Base-by-base conservation (phyloP, 2,888 invertebrate species). In the Agonum fuliginosum region DNA sequence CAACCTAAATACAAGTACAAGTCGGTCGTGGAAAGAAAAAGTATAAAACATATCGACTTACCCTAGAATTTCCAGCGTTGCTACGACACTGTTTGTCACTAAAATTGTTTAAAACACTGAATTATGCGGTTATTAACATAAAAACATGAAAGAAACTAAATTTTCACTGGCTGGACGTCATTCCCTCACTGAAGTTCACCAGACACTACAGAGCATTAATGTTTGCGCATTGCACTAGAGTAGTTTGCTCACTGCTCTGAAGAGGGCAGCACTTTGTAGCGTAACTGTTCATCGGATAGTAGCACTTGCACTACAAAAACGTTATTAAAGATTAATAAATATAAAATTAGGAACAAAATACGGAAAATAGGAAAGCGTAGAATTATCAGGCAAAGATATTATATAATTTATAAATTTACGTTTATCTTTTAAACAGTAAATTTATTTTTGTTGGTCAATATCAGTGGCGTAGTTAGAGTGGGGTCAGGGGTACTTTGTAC, bases 1-100 rank as follows among this genome's bases (percentile, higher is more conserved):
- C 78, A 78, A 78, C 79, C 79, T 79, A 80, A 79, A 80, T 70
- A 65, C 78, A 79, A 78, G 24, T 51, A 76, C 34, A 65, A 8
- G n/a, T 6, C 24, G 22, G 12, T 17, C 6, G 41, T 37, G 24
- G 17, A 34, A 51, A 37, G 8, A 34, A 75, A 75, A 12, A 37
- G 24, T 27, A 17, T 27, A 24, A n/a, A 62, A 24, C 14, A 65
- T 65, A 8, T 37, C n/a, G 14, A 77, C 77, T 77, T 58, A 77
- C 77, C 54, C 54, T 77, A 37, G 12, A 51, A 10, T 43, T 24
- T 5, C 30, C 17, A 24, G 3, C 5, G 24, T 37, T 54, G 22
- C 41, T 74, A 8, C 8, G 22, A 22, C 77, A 77, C 70, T 70
- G 20, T 41, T 41, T 62, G n/a, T 12, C 77, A 77, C 77, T 27